These are phyloP conservation scores for Megalops cyprinoides DNA, from an alignment of 2,797 vertebrate genomes.

Conservation along the genomic window DNA sequence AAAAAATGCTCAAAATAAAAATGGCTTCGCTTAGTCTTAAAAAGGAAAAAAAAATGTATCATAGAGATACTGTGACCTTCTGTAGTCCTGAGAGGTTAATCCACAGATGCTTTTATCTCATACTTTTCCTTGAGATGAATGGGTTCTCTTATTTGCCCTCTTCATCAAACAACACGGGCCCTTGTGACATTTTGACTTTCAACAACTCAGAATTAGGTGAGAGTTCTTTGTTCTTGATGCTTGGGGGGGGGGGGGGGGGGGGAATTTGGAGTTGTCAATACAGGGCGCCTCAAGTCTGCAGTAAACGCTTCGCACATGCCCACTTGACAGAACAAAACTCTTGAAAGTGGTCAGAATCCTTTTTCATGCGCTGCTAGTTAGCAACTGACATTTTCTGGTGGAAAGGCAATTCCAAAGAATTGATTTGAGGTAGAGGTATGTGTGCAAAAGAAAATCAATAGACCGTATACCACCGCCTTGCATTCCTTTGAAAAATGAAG, in stretches of 20 bases:
- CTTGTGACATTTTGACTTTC: constrained; percentile 2
- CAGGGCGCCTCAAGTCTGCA: constrained; percentile 18
- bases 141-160: background rate
- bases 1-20: background rate
- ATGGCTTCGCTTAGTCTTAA: background rate
- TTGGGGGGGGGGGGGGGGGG: background rate
- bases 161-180: constrained; percentile 1
- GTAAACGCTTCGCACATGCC: constrained; percentile 24
- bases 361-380: constrained; percentile 49
- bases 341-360: constrained; percentile 39
- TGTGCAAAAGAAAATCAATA: constrained; percentile 57
- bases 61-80: background rate
- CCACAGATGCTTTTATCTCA: background rate
- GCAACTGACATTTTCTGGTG: constrained; percentile 53
- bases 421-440: constrained; percentile 50
- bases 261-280: background rate
- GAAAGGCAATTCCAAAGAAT: constrained; percentile 58
- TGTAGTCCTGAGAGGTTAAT: background rate
- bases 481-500: constrained; percentile 18
- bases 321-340: constrained; percentile 41
- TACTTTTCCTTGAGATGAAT: background rate
- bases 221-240: constrained; percentile 8
- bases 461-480: constrained; percentile 35
- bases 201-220: background rate
- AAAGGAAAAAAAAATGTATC: background rate